These are phyloP conservation scores for Salmo trutta DNA, from an alignment of 2,797 vertebrate species.

Conservation along the genomic window DNA sequence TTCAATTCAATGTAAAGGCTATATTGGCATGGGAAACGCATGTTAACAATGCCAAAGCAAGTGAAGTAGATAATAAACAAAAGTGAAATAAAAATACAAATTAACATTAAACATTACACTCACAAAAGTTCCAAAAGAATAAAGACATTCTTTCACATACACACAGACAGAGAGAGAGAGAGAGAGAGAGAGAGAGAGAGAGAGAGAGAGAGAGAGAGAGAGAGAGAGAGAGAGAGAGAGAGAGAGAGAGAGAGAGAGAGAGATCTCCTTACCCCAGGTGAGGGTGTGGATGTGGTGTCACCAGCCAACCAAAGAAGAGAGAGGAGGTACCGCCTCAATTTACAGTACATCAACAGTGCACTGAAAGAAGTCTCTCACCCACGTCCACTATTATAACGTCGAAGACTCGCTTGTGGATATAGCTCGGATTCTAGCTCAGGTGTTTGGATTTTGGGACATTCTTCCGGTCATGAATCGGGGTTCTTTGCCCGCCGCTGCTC, in stretches of 20 bases:
- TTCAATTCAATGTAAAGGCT: too few species aligned
- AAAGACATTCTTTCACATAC: not conserved
- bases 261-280: slow-evolving; percentile 36
- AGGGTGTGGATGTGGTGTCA: slow-evolving; percentile 25
- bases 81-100: too few species aligned
- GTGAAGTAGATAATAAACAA: too few species aligned
- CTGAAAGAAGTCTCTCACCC: slow-evolving; percentile 1
- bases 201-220: not conserved
- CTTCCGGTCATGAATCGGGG: slow-evolving; percentile 49
- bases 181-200: not conserved
- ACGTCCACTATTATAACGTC: slow-evolving; percentile 7
- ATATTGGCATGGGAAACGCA: too few species aligned
- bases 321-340: slow-evolving; percentile 1
- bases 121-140: too few species aligned
- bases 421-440: slow-evolving; percentile 9
- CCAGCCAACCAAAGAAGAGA: not conserved
- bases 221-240: slow-evolving; percentile 2
- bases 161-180: slow-evolving; percentile 3
- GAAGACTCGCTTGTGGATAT: slow-evolving; percentile 2
- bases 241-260: not conserved
- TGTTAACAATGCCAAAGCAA: too few species aligned
- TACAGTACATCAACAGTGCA: slow-evolving; percentile 3
- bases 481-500: slow-evolving; percentile 18
- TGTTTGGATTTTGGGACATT: slow-evolving; percentile 10
- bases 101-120: not conserved